Conservation (phyloP, 2,113 vertebrate genomes). For the Empidonax traillii region DNA sequence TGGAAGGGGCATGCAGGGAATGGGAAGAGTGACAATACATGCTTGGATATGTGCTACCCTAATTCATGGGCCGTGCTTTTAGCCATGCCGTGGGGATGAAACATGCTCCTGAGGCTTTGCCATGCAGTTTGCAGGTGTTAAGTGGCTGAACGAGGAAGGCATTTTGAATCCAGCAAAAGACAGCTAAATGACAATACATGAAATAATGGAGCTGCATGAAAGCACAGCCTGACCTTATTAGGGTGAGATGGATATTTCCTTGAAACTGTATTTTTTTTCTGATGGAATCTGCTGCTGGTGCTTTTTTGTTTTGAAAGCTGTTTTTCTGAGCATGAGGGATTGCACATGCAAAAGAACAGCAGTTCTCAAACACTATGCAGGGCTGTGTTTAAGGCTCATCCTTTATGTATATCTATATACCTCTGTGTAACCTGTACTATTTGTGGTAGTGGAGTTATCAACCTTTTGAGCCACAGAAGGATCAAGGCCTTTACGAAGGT, state of each 20-base stretch:
- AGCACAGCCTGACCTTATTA: background rate
- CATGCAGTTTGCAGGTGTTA: background rate
- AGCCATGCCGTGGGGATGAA: background rate
- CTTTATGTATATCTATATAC: background rate
- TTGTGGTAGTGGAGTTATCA: background rate
- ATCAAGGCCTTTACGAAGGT: background rate
- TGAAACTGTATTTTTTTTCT: background rate
- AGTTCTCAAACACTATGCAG: background rate
- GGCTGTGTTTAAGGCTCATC: background rate
- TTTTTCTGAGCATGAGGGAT: background rate
- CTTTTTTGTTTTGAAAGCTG: background rate
- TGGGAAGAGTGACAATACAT: background rate
- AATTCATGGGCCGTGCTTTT: background rate
- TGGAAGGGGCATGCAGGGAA: background rate
- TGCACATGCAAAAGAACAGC: rapidly evolving
- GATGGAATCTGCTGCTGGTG: rapidly evolving
- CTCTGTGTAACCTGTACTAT: background rate
- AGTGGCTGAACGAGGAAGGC: background rate
- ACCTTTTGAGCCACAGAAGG: background rate
- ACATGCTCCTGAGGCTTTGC: rapidly evolving
- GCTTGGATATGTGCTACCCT: background rate
- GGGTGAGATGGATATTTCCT: rapidly evolving
- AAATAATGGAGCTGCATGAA: rapidly evolving
- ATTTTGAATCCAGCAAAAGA: background rate
- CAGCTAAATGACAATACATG: background rate